phyloP scores from a whole-genome alignment of 2,113 vertebrate species.

The Ceuthmochares aereus region DNA sequence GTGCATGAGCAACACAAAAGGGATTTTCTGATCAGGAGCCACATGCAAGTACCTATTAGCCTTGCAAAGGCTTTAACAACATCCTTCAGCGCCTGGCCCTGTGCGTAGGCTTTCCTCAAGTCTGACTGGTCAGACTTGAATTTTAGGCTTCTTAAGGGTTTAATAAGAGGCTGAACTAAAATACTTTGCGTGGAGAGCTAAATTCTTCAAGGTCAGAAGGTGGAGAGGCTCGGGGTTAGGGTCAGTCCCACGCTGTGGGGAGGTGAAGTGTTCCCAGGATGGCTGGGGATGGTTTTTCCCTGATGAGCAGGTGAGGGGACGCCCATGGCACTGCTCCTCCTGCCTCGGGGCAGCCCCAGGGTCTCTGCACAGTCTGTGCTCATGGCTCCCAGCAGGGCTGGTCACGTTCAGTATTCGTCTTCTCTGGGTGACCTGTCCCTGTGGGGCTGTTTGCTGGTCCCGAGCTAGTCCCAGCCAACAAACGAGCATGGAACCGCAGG shows the following conservation, averaged over 20 bases:
- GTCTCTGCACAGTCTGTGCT: background rate
- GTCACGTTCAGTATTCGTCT: background rate
- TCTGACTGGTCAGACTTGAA: conserved; percentile 25
- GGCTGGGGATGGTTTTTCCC: background rate
- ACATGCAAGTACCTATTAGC: background rate
- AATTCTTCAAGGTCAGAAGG: conserved; percentile 43
- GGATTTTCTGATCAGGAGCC: background rate
- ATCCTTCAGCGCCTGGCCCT: background rate
- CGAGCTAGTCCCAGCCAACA: rapidly evolving
- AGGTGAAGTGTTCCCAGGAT: background rate
- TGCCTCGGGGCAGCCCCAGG: background rate
- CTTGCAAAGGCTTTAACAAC: background rate
- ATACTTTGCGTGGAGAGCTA: background rate
- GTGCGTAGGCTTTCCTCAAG: background rate
- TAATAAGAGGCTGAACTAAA: conserved; percentile 47
- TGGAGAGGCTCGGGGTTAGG: background rate
- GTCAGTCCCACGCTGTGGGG: background rate
- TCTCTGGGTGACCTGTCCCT: background rate
- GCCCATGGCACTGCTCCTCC: background rate
- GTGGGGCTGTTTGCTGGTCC: background rate
- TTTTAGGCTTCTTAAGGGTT: conserved; percentile 54
- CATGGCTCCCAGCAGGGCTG: rapidly evolving
- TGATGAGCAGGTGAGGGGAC: rapidly evolving
- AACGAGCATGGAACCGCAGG: background rate
- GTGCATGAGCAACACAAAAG: background rate